These are phyloP conservation scores for Diplodus puntazzo DNA, from an alignment of 2,797 vertebrate species.

Conservation along the genomic window DNA sequence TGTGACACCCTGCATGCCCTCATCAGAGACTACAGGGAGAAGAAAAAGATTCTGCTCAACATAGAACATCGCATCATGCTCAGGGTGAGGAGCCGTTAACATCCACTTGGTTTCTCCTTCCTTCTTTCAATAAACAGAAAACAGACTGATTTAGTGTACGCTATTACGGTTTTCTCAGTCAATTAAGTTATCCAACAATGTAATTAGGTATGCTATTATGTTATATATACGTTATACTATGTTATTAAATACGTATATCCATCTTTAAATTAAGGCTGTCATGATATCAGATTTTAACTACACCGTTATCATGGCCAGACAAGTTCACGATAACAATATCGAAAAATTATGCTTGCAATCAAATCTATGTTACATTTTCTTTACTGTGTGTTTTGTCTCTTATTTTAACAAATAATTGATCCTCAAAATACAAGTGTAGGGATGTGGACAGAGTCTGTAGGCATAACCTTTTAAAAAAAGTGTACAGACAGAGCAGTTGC, in stretches of 20 bases:
- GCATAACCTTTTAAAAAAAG: too few relatives aligned
- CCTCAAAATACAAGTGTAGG: too few relatives aligned
- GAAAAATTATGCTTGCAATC: too few relatives aligned
- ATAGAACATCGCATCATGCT: slow-evolving; percentile 99
- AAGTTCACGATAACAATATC: too few relatives aligned
- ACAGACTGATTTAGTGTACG: neutral
- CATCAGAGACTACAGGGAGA: slow-evolving; percentile 98
- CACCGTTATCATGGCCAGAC: too few relatives aligned
- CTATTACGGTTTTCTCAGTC: slow-evolving; percentile 2
- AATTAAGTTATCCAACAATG: slow-evolving; percentile 11
- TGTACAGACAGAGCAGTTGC: too few relatives aligned
- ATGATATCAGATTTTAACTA: too few relatives aligned
- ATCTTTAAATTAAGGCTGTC: neutral
- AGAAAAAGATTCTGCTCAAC: slow-evolving; percentile 99
- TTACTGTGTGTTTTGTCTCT: too few relatives aligned
- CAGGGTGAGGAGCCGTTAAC: slow-evolving; percentile 83
- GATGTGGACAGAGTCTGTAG: too few relatives aligned
- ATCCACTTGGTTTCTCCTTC: neutral
- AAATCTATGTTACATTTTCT: too few relatives aligned
- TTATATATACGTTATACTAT: neutral
- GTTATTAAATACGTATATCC: slow-evolving; percentile 12
- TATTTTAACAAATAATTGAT: too few relatives aligned
- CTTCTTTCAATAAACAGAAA: neutral
- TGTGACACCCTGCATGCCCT: slow-evolving; percentile 98
- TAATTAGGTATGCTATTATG: neutral